Base-by-base conservation (phyloP, 2,888 invertebrate species). In the Lepetodrilus schrolli region DNA sequence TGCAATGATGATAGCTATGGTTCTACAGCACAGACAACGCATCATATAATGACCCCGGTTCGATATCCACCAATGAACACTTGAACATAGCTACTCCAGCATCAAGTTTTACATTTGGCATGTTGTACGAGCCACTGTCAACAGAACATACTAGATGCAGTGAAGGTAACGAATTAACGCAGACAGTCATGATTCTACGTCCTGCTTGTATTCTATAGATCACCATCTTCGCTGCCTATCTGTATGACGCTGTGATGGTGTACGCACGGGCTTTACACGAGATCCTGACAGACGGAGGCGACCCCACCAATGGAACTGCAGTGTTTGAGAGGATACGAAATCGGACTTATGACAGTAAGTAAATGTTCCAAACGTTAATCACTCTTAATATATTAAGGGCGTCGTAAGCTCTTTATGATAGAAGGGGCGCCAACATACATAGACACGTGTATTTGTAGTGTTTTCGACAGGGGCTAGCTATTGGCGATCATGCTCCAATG, bases 171-270 rank as follows among this genome's bases (percentile, higher is more conserved):
- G n/a, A n/a, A n/a, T n/a, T n/a, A n/a, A n/a, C n/a, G n/a, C n/a
- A n/a, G n/a, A n/a, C n/a, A n/a, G n/a, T n/a, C n/a, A n/a, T n/a
- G n/a, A n/a, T n/a, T n/a, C n/a, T n/a, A n/a, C n/a, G n/a, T n/a
- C n/a, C n/a, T n/a, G n/a, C n/a, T n/a, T n/a, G n/a, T n/a, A n/a
- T 94, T 95, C 91, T 92, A 96, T 76, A 86, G 86, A 79, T 87
- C 4, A 74, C 83, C 5, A 83, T 85, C 7, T 86, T 85, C 66
- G 96, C 96, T 0, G 94, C 96, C 0, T 95, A 96, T 87, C 92
- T 96, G 0, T 96, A 95, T 90, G 96, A 96, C 85, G 96, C 96
- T 0, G 95, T 96, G 2, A 93, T 94, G 88, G 93, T 96, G 70
- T 96, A 96, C 91, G 96, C 96, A 0, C 92, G 94, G 7, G 96